Conservation (phyloP, 2,797 vertebrate species). For the Sphenopsis melanotis region DNA sequence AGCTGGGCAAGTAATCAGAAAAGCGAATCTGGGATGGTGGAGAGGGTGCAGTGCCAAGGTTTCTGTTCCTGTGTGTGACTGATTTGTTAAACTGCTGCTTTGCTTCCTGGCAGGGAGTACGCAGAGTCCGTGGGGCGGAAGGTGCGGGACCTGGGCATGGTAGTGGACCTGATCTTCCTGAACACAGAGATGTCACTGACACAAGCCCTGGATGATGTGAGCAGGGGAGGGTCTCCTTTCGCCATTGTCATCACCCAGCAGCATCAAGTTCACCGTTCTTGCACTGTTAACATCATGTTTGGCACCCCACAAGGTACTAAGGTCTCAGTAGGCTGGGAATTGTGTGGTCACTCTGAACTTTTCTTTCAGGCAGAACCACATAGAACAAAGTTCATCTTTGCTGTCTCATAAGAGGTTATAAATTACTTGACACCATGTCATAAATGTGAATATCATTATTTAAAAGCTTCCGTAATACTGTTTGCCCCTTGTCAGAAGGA, state of each 20-base stretch:
- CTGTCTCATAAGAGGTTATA: not conserved
- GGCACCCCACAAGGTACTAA: conserved; percentile 94
- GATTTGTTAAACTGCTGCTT: not conserved
- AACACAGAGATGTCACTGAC: conserved; percentile 97
- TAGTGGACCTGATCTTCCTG: conserved; percentile 98
- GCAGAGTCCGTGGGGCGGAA: conserved; percentile 95
- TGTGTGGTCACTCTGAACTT: not conserved
- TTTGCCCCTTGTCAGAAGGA: not conserved
- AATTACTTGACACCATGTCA: not conserved
- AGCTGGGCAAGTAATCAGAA: not conserved
- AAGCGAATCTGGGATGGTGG: not conserved
- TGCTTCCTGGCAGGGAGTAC: conserved; percentile 85
- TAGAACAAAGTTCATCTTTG: not conserved
- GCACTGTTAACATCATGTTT: conserved; percentile 98
- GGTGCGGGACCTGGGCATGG: conserved; percentile 94
- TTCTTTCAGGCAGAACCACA: not conserved
- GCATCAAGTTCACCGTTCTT: conserved; percentile 96
- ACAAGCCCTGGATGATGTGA: conserved; percentile 94
- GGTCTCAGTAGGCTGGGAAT: not conserved
- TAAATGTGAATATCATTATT: not conserved
- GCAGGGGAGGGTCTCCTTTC: conserved; percentile 93
- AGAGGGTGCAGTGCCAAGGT: not conserved
- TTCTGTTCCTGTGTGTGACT: not conserved
- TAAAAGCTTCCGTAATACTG: not conserved
- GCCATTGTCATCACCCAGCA: conserved; percentile 98